phyloP scores from a whole-genome alignment of 2,888 invertebrate species.

The Eumacrocentrus americanus region DNA sequence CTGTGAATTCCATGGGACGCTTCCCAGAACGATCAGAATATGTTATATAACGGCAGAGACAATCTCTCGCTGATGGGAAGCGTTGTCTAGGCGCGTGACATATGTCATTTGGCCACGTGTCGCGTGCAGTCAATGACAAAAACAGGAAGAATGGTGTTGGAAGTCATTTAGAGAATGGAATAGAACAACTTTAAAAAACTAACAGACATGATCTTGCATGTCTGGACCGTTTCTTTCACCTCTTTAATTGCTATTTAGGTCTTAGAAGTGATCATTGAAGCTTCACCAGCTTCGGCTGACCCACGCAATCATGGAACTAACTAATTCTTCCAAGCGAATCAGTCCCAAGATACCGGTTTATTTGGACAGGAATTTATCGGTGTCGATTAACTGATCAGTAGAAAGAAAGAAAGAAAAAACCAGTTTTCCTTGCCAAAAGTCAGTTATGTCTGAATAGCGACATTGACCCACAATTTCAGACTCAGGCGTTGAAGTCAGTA shows the following conservation, averaged over 20 bases:
- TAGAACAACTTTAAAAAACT: too few relatives aligned
- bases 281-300: background rate
- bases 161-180: too few relatives aligned
- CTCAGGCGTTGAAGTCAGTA: constrained; percentile 46
- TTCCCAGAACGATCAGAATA: background rate
- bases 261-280: background rate
- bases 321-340: constrained; percentile 18
- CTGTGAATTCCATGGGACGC: background rate
- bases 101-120: constrained; percentile 35
- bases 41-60: constrained; percentile 7
- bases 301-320: too few relatives aligned
- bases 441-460: constrained; percentile 32
- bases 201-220: too few relatives aligned
- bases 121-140: constrained; percentile 42
- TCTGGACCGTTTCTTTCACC: too few relatives aligned
- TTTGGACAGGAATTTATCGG: constrained; percentile 15
- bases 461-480: constrained; percentile 51
- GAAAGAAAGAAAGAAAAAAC: constrained; percentile 15
- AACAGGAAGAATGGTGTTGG: too few relatives aligned
- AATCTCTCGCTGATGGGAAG: constrained; percentile 13
- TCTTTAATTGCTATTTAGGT: too few relatives aligned
- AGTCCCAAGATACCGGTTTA: constrained; percentile 28
- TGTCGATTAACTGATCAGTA: constrained; percentile 14
- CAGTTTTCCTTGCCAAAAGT: constrained; percentile 12
- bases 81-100: constrained; percentile 34